Base-by-base conservation (phyloP, 92 coral and sea anemone species). In the Micromussa lordhowensis region DNA sequence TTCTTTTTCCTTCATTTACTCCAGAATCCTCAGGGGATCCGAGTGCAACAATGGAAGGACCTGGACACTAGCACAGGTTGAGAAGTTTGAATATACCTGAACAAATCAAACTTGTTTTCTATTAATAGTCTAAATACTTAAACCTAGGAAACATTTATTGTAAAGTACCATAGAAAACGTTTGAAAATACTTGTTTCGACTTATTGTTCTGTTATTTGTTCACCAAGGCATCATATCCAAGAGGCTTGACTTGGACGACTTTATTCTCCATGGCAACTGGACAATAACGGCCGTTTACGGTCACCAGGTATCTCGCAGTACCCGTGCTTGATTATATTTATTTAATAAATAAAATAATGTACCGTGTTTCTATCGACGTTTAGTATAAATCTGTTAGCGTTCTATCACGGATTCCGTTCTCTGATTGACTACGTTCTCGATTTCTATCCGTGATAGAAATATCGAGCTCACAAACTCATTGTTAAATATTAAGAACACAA, bases 1-100 rank as follows among this genome's bases (percentile, higher is more conserved):
- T 70, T 30, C 18, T 70, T 10, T 15, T 79, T 55, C 26, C 11
- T 21, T 28, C 32, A 49, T 14, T 7, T 58, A 54, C 30, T 86
- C 26, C 38, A 96, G 99, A 96, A 96, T 82, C 99, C 99, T 8
- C 99, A 96, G 86, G 96, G 95, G 15, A 90, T 96, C 72, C 86
- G 96, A 38, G 99, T 96, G 12, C 92, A 95, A 57, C 95, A 90
- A 75, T 96, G 99, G 99, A 87, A 87, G n/a, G 90, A 90, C 87
- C 77, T 92, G 70, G 92, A 91, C 35, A 91, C 98, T 10, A 84
- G 85, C 35, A 93, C 95, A 88, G 96, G 98, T 94, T 26, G n/a
- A n/a, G n/a, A n/a, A n/a, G n/a, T n/a, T 15, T 53, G 55, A 40
- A 38, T 61, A 5, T n/a, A n/a, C n/a, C n/a, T 19, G 24, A 11